Conservation (phyloP, 2,797 vertebrate species). For the Diglossa cyanea region DNA sequence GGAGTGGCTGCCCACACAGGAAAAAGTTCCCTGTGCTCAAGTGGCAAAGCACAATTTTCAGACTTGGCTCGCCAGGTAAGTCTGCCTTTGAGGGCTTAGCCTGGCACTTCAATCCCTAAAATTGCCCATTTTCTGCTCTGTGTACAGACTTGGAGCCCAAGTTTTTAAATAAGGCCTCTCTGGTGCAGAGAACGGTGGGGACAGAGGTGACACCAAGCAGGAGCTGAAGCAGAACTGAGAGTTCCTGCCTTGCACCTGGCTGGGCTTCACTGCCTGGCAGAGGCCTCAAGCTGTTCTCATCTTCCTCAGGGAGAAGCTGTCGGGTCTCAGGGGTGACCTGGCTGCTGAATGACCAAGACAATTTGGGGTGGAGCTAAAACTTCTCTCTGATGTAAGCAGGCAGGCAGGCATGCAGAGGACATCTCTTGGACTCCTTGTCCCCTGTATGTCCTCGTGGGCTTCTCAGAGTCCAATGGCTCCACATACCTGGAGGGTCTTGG, state of each 20-base stretch:
- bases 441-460: accelerated
- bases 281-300: background rate
- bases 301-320: background rate
- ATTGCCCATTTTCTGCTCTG: constrained; percentile 29
- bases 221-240: background rate
- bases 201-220: background rate
- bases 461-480: accelerated
- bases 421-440: background rate
- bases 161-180: background rate
- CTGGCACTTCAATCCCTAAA: constrained; percentile 11
- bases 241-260: background rate
- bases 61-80: background rate
- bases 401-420: background rate
- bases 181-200: background rate
- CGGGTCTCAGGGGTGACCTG: background rate
- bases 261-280: background rate
- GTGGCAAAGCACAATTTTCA: constrained; percentile 22
- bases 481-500: constrained; percentile 32
- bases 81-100: background rate
- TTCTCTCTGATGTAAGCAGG: background rate
- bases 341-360: background rate
- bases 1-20: background rate
- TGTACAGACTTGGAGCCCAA: background rate
- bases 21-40: background rate
- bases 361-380: background rate